phyloP scores from a whole-genome alignment of 2,888 invertebrate genomes.

The Pandemis heparana region DNA sequence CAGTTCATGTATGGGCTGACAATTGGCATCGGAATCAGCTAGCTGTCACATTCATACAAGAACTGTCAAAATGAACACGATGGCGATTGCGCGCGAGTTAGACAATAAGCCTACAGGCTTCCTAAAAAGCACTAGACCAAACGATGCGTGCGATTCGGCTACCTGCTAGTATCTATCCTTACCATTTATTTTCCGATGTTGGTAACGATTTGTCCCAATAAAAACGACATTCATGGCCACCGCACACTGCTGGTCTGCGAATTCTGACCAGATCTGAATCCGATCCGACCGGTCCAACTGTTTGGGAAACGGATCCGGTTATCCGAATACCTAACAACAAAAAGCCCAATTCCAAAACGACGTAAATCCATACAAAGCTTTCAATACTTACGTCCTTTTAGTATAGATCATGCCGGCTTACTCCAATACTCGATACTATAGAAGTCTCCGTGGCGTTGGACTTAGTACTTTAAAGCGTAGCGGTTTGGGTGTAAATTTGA shows the following conservation, averaged over 20 bases:
- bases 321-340: conserved; percentile 24
- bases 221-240: conserved; percentile 18
- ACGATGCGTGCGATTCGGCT: too few relatives aligned
- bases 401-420: background rate
- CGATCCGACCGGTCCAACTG: conserved; percentile 38
- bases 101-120: too few relatives aligned
- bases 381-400: background rate
- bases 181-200: too few relatives aligned
- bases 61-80: too few relatives aligned
- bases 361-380: background rate
- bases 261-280: conserved; percentile 37
- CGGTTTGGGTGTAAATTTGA: background rate
- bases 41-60: too few relatives aligned
- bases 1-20: too few relatives aligned
- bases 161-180: too few relatives aligned
- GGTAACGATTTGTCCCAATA: background rate
- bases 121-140: too few relatives aligned
- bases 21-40: too few relatives aligned
- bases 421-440: conserved; percentile 12
- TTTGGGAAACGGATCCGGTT: conserved; percentile 41
- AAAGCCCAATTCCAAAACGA: conserved; percentile 1
- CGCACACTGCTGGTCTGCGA: conserved; percentile 21
- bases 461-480: conserved; percentile 3
- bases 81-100: too few relatives aligned
- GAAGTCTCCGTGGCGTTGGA: background rate